Conservation (phyloP, 2,888 invertebrate genomes). For the Pyrgus malvae region DNA sequence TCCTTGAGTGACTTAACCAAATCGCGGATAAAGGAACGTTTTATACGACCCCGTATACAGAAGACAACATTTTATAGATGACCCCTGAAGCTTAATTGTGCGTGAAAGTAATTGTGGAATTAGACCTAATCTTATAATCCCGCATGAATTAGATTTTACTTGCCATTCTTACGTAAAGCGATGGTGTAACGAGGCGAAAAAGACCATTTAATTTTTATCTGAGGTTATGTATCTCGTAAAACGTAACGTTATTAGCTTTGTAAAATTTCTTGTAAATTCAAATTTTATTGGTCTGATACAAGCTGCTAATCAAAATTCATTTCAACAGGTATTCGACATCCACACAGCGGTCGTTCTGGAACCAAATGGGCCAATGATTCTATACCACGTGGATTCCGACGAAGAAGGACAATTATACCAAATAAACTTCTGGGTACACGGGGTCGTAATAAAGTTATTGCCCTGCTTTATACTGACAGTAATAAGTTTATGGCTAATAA, state of each 20-base stretch:
- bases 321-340: conserved; percentile 67
- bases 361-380: conserved; percentile 68
- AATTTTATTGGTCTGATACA: background rate
- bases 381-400: conserved; percentile 79
- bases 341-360: conserved; percentile 77
- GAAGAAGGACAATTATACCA: conserved; percentile 83
- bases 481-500: conserved; percentile 86
- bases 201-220: conserved; percentile 6
- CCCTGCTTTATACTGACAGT: conserved; percentile 90
- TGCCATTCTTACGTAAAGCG: conserved; percentile 5
- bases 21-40: background rate
- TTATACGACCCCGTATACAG: conserved; percentile 4
- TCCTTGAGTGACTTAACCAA: conserved; percentile 4
- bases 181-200: conserved; percentile 8
- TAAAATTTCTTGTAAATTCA: too few species aligned
- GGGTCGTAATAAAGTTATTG: conserved; percentile 89
- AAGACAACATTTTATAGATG: conserved; percentile 9
- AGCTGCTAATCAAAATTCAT: background rate
- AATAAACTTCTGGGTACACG: conserved; percentile 91
- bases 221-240: conserved; percentile 7
- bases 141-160: conserved; percentile 11
- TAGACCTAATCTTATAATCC: conserved; percentile 18
- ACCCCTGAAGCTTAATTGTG: conserved; percentile 13
- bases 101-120: conserved; percentile 19
- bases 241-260: background rate